Evolutionary conservation across 2,113 vertebrate species (phyloP), one percentile per base, ranked within the genome.

Genomic region (Garra rufa): DNA sequence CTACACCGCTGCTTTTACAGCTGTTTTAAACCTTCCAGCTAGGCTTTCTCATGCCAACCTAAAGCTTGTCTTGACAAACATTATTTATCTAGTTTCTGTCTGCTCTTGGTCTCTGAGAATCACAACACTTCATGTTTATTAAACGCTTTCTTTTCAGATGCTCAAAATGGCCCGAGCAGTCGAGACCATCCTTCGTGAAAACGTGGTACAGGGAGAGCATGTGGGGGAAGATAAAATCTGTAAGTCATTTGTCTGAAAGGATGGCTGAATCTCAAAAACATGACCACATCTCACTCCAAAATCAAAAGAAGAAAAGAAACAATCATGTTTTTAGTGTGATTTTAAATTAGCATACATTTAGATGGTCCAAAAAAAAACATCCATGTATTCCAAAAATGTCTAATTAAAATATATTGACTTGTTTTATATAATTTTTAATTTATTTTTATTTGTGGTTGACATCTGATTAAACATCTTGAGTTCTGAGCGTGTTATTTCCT

Each of bases 121-220:
- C 19, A 19, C 15, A 34, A 21, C 15, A 0, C 13, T 76, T 17
- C 0, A 6, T 26, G 3, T 46, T 48, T 41, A 28, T 24, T 10
- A 0, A 67, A 14, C 24, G 55, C 41, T 79, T 2, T 63, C 41
- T 76, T 85, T 71, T 48, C 86, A 95, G 95, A 94, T 95, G 92
- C 93, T 95, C 30, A 93, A 95, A 90, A 92, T 94, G 91, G 91
- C 90, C n/a, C 85, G 88, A 55, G 88, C 92, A 81, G 95, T 95
- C 50, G 93, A 95, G 86, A 34, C 43, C 55, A 76, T 95, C 85
- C 92, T 95, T 70, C 90, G 92, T 21, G 15, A 93, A 67, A 9
- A 67, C 21, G 92, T 95, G 70, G 0, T 95, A 19, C 95, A 95
- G 76, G 85, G 90, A 84, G 92, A 95, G 83, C 94, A 95, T 50